phyloP scores from a whole-genome alignment of 2,113 vertebrate species.

The Talpa occidentalis region DNA sequence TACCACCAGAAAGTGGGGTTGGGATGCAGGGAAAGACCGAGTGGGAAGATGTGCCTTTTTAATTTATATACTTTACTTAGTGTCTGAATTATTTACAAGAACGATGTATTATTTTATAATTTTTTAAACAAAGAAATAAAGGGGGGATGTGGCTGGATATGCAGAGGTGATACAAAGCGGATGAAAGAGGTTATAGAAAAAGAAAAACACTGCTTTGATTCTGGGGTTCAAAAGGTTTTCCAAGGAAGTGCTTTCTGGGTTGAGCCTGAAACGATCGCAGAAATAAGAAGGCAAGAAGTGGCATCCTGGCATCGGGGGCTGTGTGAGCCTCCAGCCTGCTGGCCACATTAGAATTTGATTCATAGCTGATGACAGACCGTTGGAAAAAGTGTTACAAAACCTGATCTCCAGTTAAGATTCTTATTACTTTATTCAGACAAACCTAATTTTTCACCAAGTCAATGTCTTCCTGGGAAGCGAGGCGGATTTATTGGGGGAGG shows the following conservation, averaged over 20 bases:
- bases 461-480: neutral
- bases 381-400: neutral
- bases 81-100: slow-evolving; percentile 11
- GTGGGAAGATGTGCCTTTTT: neutral
- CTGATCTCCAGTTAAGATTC: slow-evolving; percentile 28
- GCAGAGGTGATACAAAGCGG: neutral
- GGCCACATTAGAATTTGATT: neutral
- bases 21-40: neutral
- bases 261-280: neutral
- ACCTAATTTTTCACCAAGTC: neutral
- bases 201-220: neutral
- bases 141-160: neutral
- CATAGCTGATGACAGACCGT: neutral
- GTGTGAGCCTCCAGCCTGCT: neutral
- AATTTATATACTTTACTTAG: neutral
- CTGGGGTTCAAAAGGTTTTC: neutral
- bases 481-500: neutral
- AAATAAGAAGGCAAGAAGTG: neutral
- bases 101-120: neutral
- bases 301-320: neutral
- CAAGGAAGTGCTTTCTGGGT: neutral
- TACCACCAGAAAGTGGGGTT: neutral
- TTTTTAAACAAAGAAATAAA: slow-evolving; percentile 22
- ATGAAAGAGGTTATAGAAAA: neutral
- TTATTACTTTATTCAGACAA: slow-evolving; percentile 16